Evolutionary conservation across 2,888 invertebrate species (phyloP).

Genomic region (Synergus gifuensis): DNA sequence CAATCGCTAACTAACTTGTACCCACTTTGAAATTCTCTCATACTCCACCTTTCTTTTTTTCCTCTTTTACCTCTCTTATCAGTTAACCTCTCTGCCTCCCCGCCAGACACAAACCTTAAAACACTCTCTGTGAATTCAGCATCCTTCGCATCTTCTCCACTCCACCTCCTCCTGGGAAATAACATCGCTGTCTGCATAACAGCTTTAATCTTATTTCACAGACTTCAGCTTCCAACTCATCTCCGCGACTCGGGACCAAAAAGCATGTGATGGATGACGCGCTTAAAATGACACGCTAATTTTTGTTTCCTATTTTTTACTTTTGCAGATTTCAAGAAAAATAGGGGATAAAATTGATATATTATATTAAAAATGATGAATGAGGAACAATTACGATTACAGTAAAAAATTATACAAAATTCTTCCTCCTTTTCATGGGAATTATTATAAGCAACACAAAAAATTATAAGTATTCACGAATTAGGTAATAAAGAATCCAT

Average conservation of each 20-base stretch:
- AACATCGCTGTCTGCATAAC: constrained; percentile 58
- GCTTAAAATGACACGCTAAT: constrained; percentile 35
- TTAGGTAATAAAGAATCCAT: background rate
- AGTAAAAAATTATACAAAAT: no score
- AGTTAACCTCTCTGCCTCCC: constrained; percentile 48
- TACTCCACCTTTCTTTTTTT: background rate
- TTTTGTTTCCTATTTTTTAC: background rate
- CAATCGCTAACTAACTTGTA: constrained; percentile 65
- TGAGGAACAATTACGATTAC: no score
- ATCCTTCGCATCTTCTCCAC: constrained; percentile 49
- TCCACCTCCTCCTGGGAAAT: constrained; percentile 54
- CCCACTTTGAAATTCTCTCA: constrained; percentile 58
- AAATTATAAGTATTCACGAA: background rate
- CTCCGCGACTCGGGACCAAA: constrained; percentile 4
- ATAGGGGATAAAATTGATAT: no score
- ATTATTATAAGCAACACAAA: background rate
- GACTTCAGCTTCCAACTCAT: constrained; percentile 49
- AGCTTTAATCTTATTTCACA: constrained; percentile 60
- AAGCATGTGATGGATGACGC: background rate
- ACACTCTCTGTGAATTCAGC: constrained; percentile 51
- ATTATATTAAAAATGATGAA: no score
- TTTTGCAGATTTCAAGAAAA: background rate
- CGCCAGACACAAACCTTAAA: constrained; percentile 45
- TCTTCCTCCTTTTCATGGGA: no score
- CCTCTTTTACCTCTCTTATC: constrained; percentile 43